Conservation (phyloP, 2,113 vertebrate genomes). For the Rhineura floridana region DNA sequence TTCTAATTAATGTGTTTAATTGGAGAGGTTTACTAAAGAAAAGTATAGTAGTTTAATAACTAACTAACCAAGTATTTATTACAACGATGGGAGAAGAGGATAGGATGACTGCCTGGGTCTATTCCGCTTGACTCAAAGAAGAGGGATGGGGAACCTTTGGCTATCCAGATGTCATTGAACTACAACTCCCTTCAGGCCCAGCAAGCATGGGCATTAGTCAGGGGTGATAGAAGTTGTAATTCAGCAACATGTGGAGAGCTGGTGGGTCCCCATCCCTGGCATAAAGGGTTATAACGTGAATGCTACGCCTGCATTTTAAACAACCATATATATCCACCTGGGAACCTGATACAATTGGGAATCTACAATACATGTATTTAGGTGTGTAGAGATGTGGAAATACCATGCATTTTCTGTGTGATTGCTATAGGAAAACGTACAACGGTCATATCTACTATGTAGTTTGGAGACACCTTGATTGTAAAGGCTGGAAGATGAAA, state of each 20-base stretch:
- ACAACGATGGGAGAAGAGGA: background rate
- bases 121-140: background rate
- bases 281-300: background rate
- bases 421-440: background rate
- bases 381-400: background rate
- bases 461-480: background rate
- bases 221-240: too few relatives aligned
- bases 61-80: background rate
- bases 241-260: too few relatives aligned
- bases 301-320: background rate
- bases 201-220: too few relatives aligned
- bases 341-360: background rate
- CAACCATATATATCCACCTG: background rate
- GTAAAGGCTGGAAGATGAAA: background rate
- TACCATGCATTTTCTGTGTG: background rate
- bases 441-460: background rate
- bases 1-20: background rate
- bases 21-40: background rate
- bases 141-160: too few relatives aligned
- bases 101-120: too few relatives aligned
- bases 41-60: background rate
- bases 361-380: background rate
- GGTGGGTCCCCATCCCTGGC: too few relatives aligned
- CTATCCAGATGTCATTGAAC: too few relatives aligned
- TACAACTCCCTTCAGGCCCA: too few relatives aligned